Percentiles rank a stretch among this genome's conserved stretches.
Conservation (phyloP, 2,797 vertebrate genomes). For the Sebastes baramenuke region DNA sequence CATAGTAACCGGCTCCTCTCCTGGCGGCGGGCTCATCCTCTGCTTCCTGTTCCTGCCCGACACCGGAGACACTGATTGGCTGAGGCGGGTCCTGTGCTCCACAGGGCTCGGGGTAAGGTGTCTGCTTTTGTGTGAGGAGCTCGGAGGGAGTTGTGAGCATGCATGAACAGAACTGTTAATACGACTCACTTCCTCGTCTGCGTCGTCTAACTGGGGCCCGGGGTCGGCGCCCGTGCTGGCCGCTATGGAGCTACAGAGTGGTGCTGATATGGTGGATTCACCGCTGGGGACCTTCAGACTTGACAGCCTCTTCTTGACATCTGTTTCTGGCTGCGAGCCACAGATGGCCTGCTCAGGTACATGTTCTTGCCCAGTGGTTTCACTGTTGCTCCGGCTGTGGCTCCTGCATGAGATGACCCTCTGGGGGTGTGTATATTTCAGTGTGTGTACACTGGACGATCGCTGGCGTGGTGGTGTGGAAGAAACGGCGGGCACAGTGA, state of each 20-base stretch:
- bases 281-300: conserved; percentile 35
- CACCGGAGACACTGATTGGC: conserved; percentile 80
- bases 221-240: conserved; percentile 7
- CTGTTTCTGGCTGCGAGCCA: conserved; percentile 32
- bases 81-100: conserved; percentile 67
- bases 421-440: conserved; percentile 65
- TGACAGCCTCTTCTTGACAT: conserved; percentile 27
- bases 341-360: conserved; percentile 43
- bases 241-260: conserved; percentile 25
- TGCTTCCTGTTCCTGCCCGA: conserved; percentile 88
- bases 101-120: conserved; percentile 56
- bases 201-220: conserved; percentile 65
- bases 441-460: conserved; percentile 76
- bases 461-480: conserved; percentile 65
- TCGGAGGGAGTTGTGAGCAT: conserved; percentile 67
- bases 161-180: conserved; percentile 80
- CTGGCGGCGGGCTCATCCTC: conserved; percentile 91
- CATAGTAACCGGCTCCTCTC: conserved; percentile 72
- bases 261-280: conserved; percentile 23
- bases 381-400: conserved; percentile 66
- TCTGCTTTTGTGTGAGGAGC: conserved; percentile 76
- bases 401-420: conserved; percentile 71
- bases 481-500: conserved; percentile 64
- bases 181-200: conserved; percentile 86
- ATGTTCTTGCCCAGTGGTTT: conserved; percentile 42